Evolutionary conservation across 2,888 invertebrate genomes (phyloP), one percentile per base, ranked within the genome.

Genomic region (Aromia moschata): DNA sequence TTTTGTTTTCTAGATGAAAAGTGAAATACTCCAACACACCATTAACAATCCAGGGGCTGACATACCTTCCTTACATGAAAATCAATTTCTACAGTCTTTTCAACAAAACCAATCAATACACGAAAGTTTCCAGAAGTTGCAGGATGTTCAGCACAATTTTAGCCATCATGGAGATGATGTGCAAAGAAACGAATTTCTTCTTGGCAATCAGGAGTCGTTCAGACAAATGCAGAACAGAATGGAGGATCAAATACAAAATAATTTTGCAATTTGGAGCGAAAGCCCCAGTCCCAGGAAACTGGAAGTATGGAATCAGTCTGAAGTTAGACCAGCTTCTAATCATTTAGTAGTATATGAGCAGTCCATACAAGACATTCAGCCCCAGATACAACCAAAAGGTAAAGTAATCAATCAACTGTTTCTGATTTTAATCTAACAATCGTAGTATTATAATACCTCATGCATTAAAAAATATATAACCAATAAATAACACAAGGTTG

Each of bases 341-440:
- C 57, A 58, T 41, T 71, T 72, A 63, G 57, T 54, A 25, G 66
- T 70, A 41, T 73, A 67, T 45, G 72, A 72, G 47, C 70, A 71
- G 38, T 62, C 67, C 2, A 52, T 68, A 47, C 64, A 63, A 33
- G 66, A 69, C 62, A 49, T 60, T 53, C 68, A 64, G 25, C 61
- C 52, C 2, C 62, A 62, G 37, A 62, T 62, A 4, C 67, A 61
- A 25, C 61, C 66, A 11, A 67, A 70, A 65, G 69, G 68, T 70
- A 65, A 53, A n/a, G n/a, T n/a, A n/a, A n/a, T n/a, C n/a, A n/a
- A n/a, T n/a, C n/a, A n/a, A n/a, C n/a, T n/a, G n/a, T n/a, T n/a
- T n/a, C n/a, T n/a, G n/a, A n/a, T n/a, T n/a, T n/a, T n/a, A n/a
- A n/a, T n/a, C n/a, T n/a, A n/a, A n/a, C n/a, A n/a, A n/a, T n/a